Conservation (phyloP, 2,797 vertebrate genomes). For the Anas flavirostris region DNA sequence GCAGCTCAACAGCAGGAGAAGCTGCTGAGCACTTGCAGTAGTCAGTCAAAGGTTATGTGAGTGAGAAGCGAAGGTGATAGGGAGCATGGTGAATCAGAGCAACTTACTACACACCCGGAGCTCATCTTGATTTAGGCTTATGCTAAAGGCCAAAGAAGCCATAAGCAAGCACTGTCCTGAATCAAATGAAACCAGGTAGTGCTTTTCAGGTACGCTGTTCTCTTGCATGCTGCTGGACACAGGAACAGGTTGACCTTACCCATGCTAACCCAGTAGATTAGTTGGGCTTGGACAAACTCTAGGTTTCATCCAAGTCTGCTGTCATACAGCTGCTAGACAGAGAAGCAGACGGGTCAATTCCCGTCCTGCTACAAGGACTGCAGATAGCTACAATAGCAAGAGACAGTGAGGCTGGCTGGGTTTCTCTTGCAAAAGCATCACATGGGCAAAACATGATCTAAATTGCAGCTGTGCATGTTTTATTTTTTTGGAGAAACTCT, state of each 20-base stretch:
- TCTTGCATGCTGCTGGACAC: neutral
- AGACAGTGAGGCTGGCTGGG: neutral
- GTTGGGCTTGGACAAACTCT: neutral
- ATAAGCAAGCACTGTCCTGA: neutral
- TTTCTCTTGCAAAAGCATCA: neutral
- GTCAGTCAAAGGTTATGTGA: neutral
- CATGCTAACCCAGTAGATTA: neutral
- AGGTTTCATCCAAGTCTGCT: neutral
- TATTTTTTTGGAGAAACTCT: neutral
- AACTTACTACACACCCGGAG: neutral
- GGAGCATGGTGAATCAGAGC: neutral
- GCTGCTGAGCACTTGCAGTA: neutral
- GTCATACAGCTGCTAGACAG: neutral
- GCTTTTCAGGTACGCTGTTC: neutral
- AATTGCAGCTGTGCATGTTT: neutral
- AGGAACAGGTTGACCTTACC: neutral
- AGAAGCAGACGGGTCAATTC: neutral
- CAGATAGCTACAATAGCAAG: neutral
- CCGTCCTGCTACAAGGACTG: rapidly evolving
- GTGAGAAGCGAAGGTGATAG: rapidly evolving
- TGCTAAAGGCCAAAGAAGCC: neutral
- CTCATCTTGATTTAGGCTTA: neutral
- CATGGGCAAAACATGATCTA: neutral
- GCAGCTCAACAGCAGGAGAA: neutral
- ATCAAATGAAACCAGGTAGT: neutral